phyloP scores from a whole-genome alignment of 2,888 invertebrate species.

The Erebia aethiops region DNA sequence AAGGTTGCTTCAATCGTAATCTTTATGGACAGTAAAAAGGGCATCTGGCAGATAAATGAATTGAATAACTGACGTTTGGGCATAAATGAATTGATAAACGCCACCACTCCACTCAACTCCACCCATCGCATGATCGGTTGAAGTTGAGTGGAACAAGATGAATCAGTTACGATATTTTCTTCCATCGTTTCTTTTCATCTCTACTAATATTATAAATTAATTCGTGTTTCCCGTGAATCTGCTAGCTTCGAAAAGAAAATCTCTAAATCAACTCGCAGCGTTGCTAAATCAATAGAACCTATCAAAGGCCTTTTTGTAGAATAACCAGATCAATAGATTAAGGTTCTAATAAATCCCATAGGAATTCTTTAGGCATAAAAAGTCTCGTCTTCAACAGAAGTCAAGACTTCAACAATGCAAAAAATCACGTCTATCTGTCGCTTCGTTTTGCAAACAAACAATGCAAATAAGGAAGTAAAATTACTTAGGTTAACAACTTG shows the following conservation, averaged over 20 bases:
- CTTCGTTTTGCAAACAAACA: too few relatives aligned
- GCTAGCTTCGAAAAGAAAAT: neutral
- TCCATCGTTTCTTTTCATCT: neutral
- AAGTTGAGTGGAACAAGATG: slow-evolving; percentile 17
- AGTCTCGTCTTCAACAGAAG: too few relatives aligned
- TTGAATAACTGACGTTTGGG: slow-evolving; percentile 38
- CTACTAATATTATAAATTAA: neutral
- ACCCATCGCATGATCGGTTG: slow-evolving; percentile 7
- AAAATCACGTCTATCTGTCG: too few relatives aligned
- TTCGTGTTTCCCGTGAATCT: neutral
- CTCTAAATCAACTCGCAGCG: too few relatives aligned
- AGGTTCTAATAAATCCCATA: too few relatives aligned
- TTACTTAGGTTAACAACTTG: too few relatives aligned
- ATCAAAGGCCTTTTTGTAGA: too few relatives aligned
- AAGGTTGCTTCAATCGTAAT: slow-evolving; percentile 30
- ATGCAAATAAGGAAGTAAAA: too few relatives aligned
- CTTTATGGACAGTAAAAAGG: slow-evolving; percentile 39
- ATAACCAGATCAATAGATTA: too few relatives aligned
- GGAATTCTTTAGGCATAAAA: too few relatives aligned
- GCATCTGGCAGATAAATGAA: slow-evolving; percentile 38
- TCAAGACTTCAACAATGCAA: too few relatives aligned
- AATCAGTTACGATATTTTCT: slow-evolving; percentile 3
- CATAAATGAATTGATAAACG: slow-evolving; percentile 35
- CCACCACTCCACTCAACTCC: slow-evolving; percentile 1
- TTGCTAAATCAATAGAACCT: too few relatives aligned